Evolutionary conservation across 2,113 vertebrate species (phyloP).

Genomic region (Coturnix japonica): DNA sequence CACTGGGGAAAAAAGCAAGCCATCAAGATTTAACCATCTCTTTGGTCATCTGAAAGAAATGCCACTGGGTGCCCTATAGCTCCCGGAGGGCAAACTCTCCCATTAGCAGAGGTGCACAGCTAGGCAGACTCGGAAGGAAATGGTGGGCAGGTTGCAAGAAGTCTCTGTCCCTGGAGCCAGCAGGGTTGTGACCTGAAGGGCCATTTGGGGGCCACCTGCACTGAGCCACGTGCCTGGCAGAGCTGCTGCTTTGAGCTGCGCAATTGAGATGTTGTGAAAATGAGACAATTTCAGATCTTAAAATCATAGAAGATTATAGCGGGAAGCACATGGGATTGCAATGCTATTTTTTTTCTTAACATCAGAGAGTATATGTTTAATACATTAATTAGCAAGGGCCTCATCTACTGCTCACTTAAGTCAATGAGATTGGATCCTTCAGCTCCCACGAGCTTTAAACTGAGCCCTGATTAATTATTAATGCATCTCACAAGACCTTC

Average conservation of each 20-base stretch:
- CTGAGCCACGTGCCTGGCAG: fast-evolving
- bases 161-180: fast-evolving
- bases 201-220: fast-evolving
- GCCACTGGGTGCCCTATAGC: too few species aligned
- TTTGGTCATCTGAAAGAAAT: background rate
- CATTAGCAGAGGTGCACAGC: background rate
- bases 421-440: background rate
- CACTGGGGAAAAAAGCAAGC: background rate
- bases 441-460: background rate
- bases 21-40: background rate
- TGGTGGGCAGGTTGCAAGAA: fast-evolving
- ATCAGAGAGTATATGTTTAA: background rate
- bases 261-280: background rate
- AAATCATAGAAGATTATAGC: background rate
- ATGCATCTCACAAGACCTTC: background rate
- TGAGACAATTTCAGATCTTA: background rate
- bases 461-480: background rate
- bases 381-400: background rate
- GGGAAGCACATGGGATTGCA: background rate
- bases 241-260: background rate
- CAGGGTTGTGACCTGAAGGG: fast-evolving
- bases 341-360: background rate
- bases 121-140: background rate
- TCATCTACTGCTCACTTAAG: background rate
- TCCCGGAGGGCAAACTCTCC: background rate